Evolutionary conservation across 2,797 vertebrate genomes (phyloP), one percentile per base, ranked within the genome.

Genomic region (Catostomus latipinnis): DNA sequence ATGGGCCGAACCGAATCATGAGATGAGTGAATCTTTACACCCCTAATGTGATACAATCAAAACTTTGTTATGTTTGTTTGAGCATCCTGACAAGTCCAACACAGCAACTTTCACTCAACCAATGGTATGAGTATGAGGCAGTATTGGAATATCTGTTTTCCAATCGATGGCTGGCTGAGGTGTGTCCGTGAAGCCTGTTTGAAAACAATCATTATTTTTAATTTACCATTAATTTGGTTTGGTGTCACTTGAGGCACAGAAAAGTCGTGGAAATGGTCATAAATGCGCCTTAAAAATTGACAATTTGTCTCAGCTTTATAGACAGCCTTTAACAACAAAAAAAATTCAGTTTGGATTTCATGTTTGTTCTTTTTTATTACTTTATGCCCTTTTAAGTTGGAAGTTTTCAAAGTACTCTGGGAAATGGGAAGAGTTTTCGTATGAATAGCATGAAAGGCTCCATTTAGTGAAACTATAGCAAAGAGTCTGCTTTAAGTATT

Each of bases 321-420:
- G 75, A 65, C 49, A 54, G 34, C 54, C 9, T n/a, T 76, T 71
- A n/a, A 46, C 76, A 62, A 14, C 10, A 13, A n/a, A 48, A 43
- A 12, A 72, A 3, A 34, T 1, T 65, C 18, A 49, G 5, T 14
- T 70, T 71, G 1, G 65, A 58, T 56, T 78, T 81, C 13, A 73
- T 81, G 69, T 88, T 84, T 83, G 76, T 83, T 85, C 74, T 79
- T 58, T 86, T 58, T 76, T 85, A 87, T 88, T 86, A 87, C 58
- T 68, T 76, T 11, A 53, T 70, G 54, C 78, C 72, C 77, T 85
- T 86, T 85, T 50, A 87, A 74, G 62, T 81, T 62, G 73, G 50
- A 74, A 80, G 58, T 74, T 83, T 34, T 84, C 80, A 86, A 87
- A 85, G 82, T 63, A 66, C 74, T 83, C 75, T 85, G 80, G 72